These are phyloP conservation scores for Psittacula derbiana DNA, from an alignment of 2,797 vertebrate genomes.

Conservation along the genomic window DNA sequence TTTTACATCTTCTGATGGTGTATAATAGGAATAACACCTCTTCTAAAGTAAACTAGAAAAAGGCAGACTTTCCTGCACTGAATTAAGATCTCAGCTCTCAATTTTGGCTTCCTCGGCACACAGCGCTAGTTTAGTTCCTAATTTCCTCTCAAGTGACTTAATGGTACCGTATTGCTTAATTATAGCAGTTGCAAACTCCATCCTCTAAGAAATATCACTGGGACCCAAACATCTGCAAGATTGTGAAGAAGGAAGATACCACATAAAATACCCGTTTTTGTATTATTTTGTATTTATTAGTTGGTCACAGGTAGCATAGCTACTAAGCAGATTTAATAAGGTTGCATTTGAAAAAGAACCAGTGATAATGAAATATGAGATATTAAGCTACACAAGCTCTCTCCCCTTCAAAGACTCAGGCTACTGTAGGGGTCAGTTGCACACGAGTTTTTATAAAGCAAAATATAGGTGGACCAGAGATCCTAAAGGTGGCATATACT, in stretches of 20 bases:
- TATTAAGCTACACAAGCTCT: constrained; percentile 49
- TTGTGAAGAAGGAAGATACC: constrained; percentile 69
- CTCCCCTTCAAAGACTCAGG: neutral
- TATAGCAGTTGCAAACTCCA: constrained; percentile 78
- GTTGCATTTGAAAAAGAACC: constrained; percentile 58
- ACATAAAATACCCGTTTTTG: constrained; percentile 71
- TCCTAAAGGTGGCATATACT: neutral
- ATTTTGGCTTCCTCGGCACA: constrained; percentile 75
- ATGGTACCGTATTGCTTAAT: constrained; percentile 80
- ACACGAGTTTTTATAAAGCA: constrained; percentile 13
- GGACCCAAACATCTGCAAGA: constrained; percentile 79
- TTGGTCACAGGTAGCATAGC: constrained; percentile 49
- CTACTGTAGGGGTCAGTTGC: neutral
- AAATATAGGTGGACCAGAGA: neutral
- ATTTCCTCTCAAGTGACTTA: constrained; percentile 82
- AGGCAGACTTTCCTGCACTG: constrained; percentile 61
- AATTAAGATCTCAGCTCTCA: constrained; percentile 78
- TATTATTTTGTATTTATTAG: constrained; percentile 75
- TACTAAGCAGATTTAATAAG: constrained; percentile 62
- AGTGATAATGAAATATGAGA: constrained; percentile 50
- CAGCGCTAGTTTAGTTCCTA: constrained; percentile 78
- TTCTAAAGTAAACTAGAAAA: constrained; percentile 67
- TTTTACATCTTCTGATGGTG: constrained; percentile 54
- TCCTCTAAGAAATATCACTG: constrained; percentile 75
- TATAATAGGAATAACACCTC: constrained; percentile 67